Evolutionary conservation across 1,140 invertebrate genomes (phyloP).

Genomic region (Drosophila dunni): DNA sequence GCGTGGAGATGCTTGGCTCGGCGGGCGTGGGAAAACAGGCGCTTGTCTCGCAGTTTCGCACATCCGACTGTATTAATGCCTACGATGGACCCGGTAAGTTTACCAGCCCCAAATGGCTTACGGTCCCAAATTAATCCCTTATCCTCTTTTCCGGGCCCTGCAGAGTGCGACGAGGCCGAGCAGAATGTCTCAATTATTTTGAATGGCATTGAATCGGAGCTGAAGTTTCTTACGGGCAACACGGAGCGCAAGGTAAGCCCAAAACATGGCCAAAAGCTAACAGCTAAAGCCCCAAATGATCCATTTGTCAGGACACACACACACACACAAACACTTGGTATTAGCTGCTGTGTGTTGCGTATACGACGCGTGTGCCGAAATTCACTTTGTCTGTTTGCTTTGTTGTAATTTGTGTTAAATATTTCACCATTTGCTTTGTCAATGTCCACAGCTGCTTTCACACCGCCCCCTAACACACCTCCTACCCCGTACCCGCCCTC

Average conservation of each 20-base stretch:
- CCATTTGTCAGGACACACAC: slow-evolving; percentile 43
- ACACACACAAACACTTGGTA: slow-evolving; percentile 14
- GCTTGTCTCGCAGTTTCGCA: slow-evolving; percentile 96
- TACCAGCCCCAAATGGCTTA: background rate
- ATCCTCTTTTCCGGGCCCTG: background rate
- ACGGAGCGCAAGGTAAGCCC: slow-evolving; percentile 86
- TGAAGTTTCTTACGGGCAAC: slow-evolving; percentile 89
- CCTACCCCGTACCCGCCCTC: background rate
- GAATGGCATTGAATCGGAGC: slow-evolving; percentile 95
- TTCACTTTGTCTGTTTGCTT: slow-evolving; percentile 33
- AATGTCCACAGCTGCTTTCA: background rate
- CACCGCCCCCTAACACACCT: background rate
- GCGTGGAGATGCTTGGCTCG: slow-evolving; percentile 93
- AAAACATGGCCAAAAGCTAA: background rate
- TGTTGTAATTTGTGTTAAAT: slow-evolving; percentile 69
- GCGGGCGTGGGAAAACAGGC: slow-evolving; percentile 96
- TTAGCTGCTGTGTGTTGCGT: slow-evolving; percentile 21
- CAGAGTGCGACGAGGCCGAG: slow-evolving; percentile 89
- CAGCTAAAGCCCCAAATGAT: slow-evolving; percentile 1
- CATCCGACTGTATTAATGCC: slow-evolving; percentile 96
- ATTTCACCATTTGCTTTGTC: slow-evolving; percentile 62
- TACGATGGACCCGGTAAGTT: slow-evolving; percentile 92
- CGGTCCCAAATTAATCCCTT: background rate
- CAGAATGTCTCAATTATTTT: slow-evolving; percentile 94
- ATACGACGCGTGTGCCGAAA: slow-evolving; percentile 15